A percentile compares a stretch with the other conserved stretches of the same genome.
phyloP scores from a whole-genome alignment of 2,888 invertebrate species.

The Harmothoe impar region DNA sequence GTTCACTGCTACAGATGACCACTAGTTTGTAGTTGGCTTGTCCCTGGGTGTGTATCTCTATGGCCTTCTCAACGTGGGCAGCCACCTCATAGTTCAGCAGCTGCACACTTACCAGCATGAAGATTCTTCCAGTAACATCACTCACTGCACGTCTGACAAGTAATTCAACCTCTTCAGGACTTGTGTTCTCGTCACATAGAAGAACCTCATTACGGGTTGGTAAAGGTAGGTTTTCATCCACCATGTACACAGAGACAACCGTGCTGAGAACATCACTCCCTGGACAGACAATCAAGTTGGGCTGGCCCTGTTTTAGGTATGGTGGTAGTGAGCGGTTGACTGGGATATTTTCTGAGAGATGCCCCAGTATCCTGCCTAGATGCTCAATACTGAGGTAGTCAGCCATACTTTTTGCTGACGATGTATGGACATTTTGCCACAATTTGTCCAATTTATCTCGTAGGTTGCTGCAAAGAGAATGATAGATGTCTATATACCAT shows the following conservation, averaged over 20 bases:
- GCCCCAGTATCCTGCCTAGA: conserved; percentile 75
- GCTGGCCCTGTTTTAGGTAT: conserved; percentile 71
- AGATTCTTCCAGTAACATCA: conserved; percentile 70
- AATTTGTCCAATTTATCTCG: conserved; percentile 68
- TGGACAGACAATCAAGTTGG: conserved; percentile 76
- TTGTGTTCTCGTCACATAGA: conserved; percentile 72
- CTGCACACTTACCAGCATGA: conserved; percentile 75
- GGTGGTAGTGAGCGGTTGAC: conserved; percentile 71
- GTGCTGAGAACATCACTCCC: conserved; percentile 67
- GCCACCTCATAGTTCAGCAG: conserved; percentile 73
- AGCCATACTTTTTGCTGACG: conserved; percentile 73
- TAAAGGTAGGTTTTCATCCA: conserved; percentile 65
- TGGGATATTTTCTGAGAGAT: conserved; percentile 69
- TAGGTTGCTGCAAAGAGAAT: conserved; percentile 62
- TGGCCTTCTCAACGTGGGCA: conserved; percentile 54
- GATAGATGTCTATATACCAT: no score
- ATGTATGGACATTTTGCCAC: conserved; percentile 73
- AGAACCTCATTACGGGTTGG: conserved; percentile 72
- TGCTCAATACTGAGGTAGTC: conserved; percentile 77
- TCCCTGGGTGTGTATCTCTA: not conserved
- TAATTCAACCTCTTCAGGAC: conserved; percentile 71
- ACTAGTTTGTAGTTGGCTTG: conserved; percentile 71
- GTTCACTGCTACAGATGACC: conserved; percentile 76
- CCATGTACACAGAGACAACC: conserved; percentile 67
- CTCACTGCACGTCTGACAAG: conserved; percentile 70